Conservation (phyloP, 2,888 invertebrate genomes). For the Drosophila merina region DNA sequence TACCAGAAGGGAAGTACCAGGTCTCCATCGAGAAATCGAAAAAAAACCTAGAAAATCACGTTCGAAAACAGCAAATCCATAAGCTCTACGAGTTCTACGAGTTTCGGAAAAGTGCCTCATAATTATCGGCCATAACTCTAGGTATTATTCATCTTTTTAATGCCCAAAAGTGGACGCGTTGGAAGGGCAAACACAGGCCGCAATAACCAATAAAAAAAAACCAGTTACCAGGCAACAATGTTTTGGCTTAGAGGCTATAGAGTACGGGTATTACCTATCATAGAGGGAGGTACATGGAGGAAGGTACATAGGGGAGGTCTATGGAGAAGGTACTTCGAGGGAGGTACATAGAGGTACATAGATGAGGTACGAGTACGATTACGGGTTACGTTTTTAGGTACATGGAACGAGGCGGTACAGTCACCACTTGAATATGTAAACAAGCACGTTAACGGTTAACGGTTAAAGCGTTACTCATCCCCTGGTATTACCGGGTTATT, state of each 20-base stretch:
- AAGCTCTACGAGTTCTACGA: background rate
- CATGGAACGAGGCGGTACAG: conserved; percentile 15
- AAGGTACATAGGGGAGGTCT: no score
- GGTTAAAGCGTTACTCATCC: conserved; percentile 28
- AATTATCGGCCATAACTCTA: conserved; percentile 6
- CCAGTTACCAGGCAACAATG: conserved; percentile 27
- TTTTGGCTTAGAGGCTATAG: background rate
- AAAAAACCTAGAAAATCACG: background rate
- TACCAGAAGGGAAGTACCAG: no score
- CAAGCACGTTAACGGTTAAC: background rate
- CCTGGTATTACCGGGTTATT: background rate
- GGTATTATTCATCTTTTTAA: conserved; percentile 34
- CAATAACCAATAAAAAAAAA: conserved; percentile 9
- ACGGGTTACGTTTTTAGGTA: background rate
- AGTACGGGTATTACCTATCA: no score
- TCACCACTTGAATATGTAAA: conserved; percentile 29
- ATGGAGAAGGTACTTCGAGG: no score
- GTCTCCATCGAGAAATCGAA: background rate
- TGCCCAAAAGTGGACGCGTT: conserved; percentile 17
- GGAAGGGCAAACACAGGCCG: conserved; percentile 20
- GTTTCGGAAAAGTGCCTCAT: background rate
- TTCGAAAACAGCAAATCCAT: background rate
- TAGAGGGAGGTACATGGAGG: no score
- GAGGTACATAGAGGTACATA: background rate
- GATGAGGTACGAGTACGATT: background rate